These are phyloP conservation scores for Nycticebus coucang DNA, from an alignment of 2,113 vertebrate species.

Conservation along the genomic window DNA sequence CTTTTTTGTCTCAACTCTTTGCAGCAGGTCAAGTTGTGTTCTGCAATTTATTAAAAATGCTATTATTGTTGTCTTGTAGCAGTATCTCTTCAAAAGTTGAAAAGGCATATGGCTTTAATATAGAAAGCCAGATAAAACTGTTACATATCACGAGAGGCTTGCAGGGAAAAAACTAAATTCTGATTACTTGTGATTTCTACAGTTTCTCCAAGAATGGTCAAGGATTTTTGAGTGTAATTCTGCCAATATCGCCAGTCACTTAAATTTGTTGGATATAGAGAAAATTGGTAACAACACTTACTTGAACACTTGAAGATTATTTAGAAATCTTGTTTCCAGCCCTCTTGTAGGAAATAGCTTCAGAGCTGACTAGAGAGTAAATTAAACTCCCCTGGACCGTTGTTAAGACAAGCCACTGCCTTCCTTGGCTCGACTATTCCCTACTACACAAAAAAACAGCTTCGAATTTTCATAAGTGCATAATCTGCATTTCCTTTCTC, in stretches of 20 bases:
- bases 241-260: constrained; percentile 66
- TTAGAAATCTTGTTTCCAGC: constrained; percentile 57
- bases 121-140: constrained; percentile 57
- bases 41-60: constrained; percentile 60
- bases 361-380: constrained; percentile 46
- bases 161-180: constrained; percentile 33
- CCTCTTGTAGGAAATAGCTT: constrained; percentile 56
- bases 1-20: neutral
- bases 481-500: neutral
- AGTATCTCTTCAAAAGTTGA: constrained; percentile 56
- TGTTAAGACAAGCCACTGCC: neutral
- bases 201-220: constrained; percentile 59
- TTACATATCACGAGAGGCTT: constrained; percentile 43
- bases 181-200: constrained; percentile 8
- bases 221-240: constrained; percentile 40
- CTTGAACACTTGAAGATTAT: constrained; percentile 56
- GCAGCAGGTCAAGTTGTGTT: constrained; percentile 40
- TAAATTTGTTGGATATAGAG: constrained; percentile 68
- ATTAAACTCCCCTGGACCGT: constrained; percentile 55
- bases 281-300: constrained; percentile 64
- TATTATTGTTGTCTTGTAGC: constrained; percentile 55
- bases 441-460: neutral
- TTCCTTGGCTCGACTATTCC: neutral
- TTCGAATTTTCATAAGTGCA: constrained; percentile 37
- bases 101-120: constrained; percentile 62